These are phyloP conservation scores for Vanessa tameamea DNA, from an alignment of 1,140 invertebrate species.

Conservation along the genomic window DNA sequence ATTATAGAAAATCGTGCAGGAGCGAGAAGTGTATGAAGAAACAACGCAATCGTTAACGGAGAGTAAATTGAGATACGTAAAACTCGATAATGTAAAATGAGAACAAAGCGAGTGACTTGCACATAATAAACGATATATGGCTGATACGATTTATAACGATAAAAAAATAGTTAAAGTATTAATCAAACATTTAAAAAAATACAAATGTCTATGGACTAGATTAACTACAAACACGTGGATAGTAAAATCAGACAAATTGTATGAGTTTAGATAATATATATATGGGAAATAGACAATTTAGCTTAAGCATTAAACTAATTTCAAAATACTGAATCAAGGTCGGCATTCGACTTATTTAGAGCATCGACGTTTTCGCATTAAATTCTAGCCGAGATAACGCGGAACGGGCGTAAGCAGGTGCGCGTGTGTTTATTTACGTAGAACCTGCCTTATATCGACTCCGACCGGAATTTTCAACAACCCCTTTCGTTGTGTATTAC, in stretches of 20 bases:
- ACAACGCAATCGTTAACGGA: conserved; percentile 7
- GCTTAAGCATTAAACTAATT: conserved; percentile 16
- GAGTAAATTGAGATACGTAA: conserved; percentile 8
- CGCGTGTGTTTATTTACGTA: conserved; percentile 24
- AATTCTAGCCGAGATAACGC: conserved; percentile 33
- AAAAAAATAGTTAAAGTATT: neutral
- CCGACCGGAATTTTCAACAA: conserved; percentile 9
- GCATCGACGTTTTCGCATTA: conserved; percentile 33
- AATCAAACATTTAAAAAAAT: neutral
- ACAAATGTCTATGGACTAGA: too few species aligned
- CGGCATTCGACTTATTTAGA: conserved; percentile 35
- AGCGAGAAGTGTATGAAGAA: conserved; percentile 3
- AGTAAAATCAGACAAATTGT: too few species aligned
- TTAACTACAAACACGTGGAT: too few species aligned
- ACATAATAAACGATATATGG: neutral
- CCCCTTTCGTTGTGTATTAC: neutral
- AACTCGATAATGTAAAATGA: conserved; percentile 7
- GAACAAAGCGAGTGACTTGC: neutral
- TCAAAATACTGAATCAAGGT: conserved; percentile 32
- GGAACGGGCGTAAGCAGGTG: conserved; percentile 32
- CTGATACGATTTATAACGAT: too few species aligned
- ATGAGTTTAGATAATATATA: neutral
- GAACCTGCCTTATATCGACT: conserved; percentile 27
- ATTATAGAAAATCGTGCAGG: conserved; percentile 12
- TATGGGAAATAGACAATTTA: neutral